Evolutionary conservation across 1,140 invertebrate species (phyloP), one percentile per base, ranked within the genome.

Genomic region (Caenorhabditis briggsae): DNA sequence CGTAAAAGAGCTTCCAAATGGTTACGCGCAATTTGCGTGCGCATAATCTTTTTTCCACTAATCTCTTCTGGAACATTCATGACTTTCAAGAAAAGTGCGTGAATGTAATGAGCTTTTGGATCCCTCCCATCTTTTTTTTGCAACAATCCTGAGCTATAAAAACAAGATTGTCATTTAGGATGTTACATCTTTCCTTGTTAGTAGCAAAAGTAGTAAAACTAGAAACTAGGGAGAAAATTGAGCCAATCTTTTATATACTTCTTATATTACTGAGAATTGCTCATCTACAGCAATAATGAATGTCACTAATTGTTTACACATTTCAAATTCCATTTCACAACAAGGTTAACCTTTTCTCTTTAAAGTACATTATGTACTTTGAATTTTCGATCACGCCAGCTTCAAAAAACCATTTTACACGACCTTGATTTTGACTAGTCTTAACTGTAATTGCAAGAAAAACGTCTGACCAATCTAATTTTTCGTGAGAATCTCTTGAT

Each of bases 11-110:
- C 33, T 70, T 18, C 18, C 46, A 78, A 78, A 50, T 78, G 46
- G 70, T 50, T 78, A 78, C 70, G 70, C 25, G 70, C 23, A 46
- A 50, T 53, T 20, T 50, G 70, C 70, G 70, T 78, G n/a, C 50
- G 43, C 18, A 48, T 53, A 78, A 50, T 46, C 43, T 78, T 50
- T 78, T 48, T 7, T 46, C 23, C 33, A 33, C 20, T 78, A 78
- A 78, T 78, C 70, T 50, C n/a, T 23, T 78, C 18, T n/a, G 18
- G 70, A 78, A 48, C 70, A 78, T 78, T 78, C 70, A 50, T 20
- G 46, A 78, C 70, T 50, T 78, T 23, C 41, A 46, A n/a, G 41
- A 70, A 70, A 43, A 78, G n/a, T 78, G 70, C 46, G 70, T 78
- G 53, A 78, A 78, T 78, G 46, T 12, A 8, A 50, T 78, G 20